Percentiles rank a stretch among this genome's conserved stretches.
These are phyloP conservation scores for human (Homo sapiens) DNA, from an alignment of 2,113 vertebrate species.

Conservation along the genomic window GRCh38 chr4:104033501-104034000, in stretches of 20 bases:
- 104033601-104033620: not conserved
- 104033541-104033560: not conserved
- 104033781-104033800: not conserved
- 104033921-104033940: not conserved
- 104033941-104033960: not conserved
- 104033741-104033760: not conserved
- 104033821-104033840: not conserved
- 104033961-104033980: constrained; percentile 18
- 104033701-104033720: not conserved
- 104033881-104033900: not conserved
- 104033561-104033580: not conserved
- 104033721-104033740: not conserved
- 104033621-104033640: not conserved
- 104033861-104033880: not conserved
- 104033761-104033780: not conserved
- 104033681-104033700: not conserved
- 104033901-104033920: not conserved
- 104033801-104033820: not conserved
- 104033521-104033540: not conserved
- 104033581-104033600: not conserved
- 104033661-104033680: not conserved
- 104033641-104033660: not conserved
- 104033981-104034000: constrained; percentile 36
- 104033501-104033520: not conserved
- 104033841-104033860: not conserved